Evolutionary conservation across 2,888 invertebrate species (phyloP), one percentile per base, ranked within the genome.

Genomic region (Eristalinus sepulchralis): DNA sequence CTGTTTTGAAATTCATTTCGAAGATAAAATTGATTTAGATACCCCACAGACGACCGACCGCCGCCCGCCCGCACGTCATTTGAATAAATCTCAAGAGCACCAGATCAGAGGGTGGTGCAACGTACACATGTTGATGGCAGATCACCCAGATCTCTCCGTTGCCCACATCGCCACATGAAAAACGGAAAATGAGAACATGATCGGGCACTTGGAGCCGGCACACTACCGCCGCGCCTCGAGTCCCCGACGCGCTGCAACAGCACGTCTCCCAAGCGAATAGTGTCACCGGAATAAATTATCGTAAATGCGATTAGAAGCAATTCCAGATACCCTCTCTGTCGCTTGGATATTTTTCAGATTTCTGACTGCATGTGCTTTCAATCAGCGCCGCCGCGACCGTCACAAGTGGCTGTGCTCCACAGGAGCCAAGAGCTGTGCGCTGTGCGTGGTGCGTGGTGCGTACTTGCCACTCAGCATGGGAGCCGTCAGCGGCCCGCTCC

Each of bases 241-340:
- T 34, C 36, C 34, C 79, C 59, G 63, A 62, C 55, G 53, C 59
- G 66, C 70, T 66, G 84, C 80, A 64, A 71, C 81, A 72, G 68
- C 72, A 85, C 78, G 78, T 75, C 78, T 86, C 78, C 83, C 83
- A 75, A 83, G 66, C 83, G 83, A 86, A 86, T 86, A 86, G 86
- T 86, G 86, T 86, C 86, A 83, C 86, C 83, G 83, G 86, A 86
- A 86, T 86, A 86, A 86, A 86, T 86, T 78, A 86, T 86, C 83
- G 82, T 83, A 83, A 83, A 86, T 86, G 83, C 70, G 86, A 86
- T 86, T 86, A 86, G 83, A 86, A 79, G 78, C 71, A 78, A 75
- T 86, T 82, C 70, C 68, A 85, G 82, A 82, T 82, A 85, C 82
- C 63, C 63, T 77, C 75, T 66, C 36, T 71, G 68, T 62, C 67